Percentiles rank a stretch among this genome's conserved stretches.
Evolutionary conservation across 2,797 vertebrate genomes (phyloP).

Genomic region (Sebastes kiyomatsui): DNA sequence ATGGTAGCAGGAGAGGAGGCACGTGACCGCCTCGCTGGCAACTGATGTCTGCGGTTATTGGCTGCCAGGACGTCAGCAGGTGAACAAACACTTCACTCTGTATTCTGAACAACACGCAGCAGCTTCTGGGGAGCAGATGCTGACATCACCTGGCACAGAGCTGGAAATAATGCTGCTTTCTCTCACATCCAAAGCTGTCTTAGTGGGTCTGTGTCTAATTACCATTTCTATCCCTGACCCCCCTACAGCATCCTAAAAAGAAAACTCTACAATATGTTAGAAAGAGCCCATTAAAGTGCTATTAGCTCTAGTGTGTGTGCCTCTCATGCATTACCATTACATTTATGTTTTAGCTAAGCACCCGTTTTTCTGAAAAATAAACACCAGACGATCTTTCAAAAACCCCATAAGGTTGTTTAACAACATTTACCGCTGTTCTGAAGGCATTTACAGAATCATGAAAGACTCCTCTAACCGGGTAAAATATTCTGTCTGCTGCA

Average conservation of each 20-base stretch:
- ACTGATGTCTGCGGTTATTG: slow-evolving; percentile 40
- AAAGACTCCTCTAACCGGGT: background rate
- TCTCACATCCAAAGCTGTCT: slow-evolving; percentile 5
- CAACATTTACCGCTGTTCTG: background rate
- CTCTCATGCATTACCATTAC: background rate
- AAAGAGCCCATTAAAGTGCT: background rate
- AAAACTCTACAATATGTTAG: background rate
- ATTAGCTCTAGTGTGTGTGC: background rate
- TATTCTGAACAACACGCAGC: slow-evolving; percentile 33
- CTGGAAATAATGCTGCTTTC: slow-evolving; percentile 22
- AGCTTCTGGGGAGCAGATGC: slow-evolving; percentile 53
- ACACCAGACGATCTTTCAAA: background rate
- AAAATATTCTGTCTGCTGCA: background rate
- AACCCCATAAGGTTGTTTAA: background rate
- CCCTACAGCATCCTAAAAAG: background rate
- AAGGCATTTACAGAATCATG: background rate
- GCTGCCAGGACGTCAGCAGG: slow-evolving; percentile 58
- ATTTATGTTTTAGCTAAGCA: background rate
- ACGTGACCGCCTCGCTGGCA: slow-evolving; percentile 30
- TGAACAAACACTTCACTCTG: slow-evolving; percentile 65
- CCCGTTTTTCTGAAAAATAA: background rate
- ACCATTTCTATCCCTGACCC: background rate
- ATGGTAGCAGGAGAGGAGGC: slow-evolving; percentile 39
- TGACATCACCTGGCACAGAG: slow-evolving; percentile 53
- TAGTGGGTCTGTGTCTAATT: slow-evolving; percentile 28